phyloP scores from a whole-genome alignment of 2,888 invertebrate species.

The Cataglyphis livida region DNA sequence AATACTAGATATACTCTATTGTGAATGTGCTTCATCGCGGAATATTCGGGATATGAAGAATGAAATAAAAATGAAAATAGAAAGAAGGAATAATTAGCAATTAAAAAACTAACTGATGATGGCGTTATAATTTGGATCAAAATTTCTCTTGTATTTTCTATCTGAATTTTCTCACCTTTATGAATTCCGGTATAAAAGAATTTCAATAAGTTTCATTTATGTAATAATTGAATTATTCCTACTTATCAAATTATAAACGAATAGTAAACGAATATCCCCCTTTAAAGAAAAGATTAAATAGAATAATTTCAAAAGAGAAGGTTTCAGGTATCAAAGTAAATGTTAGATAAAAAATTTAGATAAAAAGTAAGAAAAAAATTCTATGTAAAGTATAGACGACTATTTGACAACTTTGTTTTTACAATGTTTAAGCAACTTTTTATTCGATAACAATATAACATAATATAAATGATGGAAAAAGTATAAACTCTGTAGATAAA shows the following conservation, averaged over 20 bases:
- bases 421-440: background rate
- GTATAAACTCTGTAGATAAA: background rate
- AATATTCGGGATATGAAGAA: background rate
- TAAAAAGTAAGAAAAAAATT: background rate
- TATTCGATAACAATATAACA: background rate
- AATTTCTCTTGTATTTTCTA: background rate
- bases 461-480: background rate
- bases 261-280: background rate
- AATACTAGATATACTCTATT: background rate
- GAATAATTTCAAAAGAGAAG: background rate
- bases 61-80: too few species aligned
- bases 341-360: background rate
- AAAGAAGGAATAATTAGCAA: slow-evolving; percentile 11
- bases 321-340: background rate
- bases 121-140: background rate
- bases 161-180: background rate
- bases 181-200: background rate
- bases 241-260: background rate
- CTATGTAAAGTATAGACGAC: background rate
- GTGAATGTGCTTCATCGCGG: background rate
- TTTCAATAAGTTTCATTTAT: background rate
- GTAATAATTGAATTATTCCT: background rate
- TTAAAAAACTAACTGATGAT: background rate
- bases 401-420: background rate
- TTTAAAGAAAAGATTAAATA: background rate